Percentiles rank a stretch among this genome's conserved stretches.
Evolutionary conservation across 1,140 invertebrate species (phyloP).

Genomic region (Eriosoma lanigerum): DNA sequence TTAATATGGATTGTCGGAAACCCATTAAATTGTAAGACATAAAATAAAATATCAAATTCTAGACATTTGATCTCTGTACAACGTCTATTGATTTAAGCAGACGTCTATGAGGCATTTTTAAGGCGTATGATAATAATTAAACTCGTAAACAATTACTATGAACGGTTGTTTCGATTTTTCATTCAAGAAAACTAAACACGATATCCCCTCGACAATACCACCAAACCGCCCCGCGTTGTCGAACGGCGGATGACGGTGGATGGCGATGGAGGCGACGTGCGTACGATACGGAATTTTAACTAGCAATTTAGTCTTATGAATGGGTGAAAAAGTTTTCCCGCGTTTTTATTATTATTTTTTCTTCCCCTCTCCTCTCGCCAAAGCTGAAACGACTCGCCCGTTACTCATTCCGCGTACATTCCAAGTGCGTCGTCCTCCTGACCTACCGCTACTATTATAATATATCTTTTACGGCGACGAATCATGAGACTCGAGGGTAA

Average conservation of each 20-base stretch:
- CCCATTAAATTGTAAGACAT: too few relatives aligned
- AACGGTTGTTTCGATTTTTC: conserved; percentile 25
- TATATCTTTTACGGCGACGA: background rate
- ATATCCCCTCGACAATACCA: background rate
- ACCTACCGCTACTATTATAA: conserved; percentile 47
- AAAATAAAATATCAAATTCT: too few relatives aligned
- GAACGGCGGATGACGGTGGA: background rate
- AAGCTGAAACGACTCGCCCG: background rate
- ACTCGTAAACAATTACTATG: too few relatives aligned
- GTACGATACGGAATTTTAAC: conserved; percentile 48
- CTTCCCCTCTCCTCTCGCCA: too few relatives aligned
- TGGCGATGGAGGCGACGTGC: background rate
- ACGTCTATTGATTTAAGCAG: too few relatives aligned
- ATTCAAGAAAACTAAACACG: background rate
- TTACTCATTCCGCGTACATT: conserved; percentile 20
- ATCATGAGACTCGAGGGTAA: background rate
- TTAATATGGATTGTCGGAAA: too few relatives aligned
- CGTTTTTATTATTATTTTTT: conserved; percentile 50
- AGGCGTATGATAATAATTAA: too few relatives aligned
- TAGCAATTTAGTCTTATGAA: conserved; percentile 46
- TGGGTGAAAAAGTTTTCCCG: conserved; percentile 47
- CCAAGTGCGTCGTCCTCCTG: conserved; percentile 35
- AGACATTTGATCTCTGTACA: too few relatives aligned
- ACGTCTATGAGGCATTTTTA: too few relatives aligned
- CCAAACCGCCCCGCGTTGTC: background rate